A percentile compares a stretch with the other conserved stretches of the same genome.
phyloP scores from a whole-genome alignment of 2,113 vertebrate species.

The Rostratula benghalensis region DNA sequence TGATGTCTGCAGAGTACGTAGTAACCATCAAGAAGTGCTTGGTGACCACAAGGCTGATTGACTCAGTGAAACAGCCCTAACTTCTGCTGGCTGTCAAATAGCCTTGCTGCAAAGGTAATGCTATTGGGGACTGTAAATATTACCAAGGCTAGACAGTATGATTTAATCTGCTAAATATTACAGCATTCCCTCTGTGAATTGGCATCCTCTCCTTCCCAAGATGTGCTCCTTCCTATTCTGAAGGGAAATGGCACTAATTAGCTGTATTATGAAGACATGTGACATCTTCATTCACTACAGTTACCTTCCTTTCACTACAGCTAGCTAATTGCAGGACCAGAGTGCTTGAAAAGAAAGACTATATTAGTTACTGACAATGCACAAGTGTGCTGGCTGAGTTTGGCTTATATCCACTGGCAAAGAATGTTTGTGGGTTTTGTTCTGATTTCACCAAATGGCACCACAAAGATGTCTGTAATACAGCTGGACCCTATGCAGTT shows the following conservation, averaged over 20 bases:
- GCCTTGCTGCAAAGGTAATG: neutral
- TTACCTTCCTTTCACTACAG: neutral
- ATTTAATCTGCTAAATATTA: conserved; percentile 7
- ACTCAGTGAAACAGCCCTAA: neutral
- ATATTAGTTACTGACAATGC: neutral
- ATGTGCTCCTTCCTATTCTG: neutral
- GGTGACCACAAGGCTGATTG: neutral
- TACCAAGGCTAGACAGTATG: neutral
- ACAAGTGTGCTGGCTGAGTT: neutral
- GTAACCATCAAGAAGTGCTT: neutral
- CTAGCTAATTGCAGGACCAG: neutral
- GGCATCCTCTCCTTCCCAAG: neutral
- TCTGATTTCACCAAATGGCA: neutral
- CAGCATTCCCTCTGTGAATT: neutral
- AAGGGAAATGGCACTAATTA: conserved; percentile 30
- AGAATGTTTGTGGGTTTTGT: neutral
- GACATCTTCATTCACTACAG: neutral
- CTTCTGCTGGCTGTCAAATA: neutral
- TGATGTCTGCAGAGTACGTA: neutral
- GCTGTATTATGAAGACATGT: neutral
- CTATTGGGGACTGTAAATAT: neutral
- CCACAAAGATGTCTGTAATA: neutral
- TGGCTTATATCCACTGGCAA: neutral
- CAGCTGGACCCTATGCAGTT: neutral
- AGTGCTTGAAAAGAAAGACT: neutral